These are phyloP conservation scores for Jacana jacana DNA, from an alignment of 2,113 vertebrate species.

Conservation along the genomic window DNA sequence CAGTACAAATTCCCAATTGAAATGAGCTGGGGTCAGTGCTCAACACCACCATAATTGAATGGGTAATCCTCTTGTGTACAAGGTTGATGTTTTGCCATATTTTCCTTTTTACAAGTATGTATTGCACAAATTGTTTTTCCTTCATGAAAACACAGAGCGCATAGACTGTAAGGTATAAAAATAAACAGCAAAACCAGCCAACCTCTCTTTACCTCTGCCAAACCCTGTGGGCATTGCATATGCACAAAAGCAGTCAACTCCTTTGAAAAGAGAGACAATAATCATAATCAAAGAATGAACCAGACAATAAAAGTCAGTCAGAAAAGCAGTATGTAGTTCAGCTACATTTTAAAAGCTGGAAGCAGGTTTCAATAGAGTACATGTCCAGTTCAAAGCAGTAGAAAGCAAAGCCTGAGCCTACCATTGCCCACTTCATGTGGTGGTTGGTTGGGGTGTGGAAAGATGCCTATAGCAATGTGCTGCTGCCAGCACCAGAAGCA, in stretches of 20 bases:
- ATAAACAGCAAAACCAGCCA: background rate
- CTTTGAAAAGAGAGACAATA: background rate
- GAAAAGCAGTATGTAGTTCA: background rate
- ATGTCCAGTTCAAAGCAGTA: background rate
- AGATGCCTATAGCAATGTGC: rapidly evolving
- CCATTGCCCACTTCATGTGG: no score
- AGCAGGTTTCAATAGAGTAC: background rate
- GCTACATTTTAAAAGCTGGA: background rate
- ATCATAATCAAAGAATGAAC: background rate
- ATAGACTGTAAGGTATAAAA: background rate
- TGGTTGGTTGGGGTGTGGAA: background rate
- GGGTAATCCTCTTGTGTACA: background rate
- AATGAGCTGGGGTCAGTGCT: background rate
- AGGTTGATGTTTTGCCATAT: background rate
- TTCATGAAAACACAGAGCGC: background rate
- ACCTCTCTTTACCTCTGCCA: background rate
- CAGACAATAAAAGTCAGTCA: background rate
- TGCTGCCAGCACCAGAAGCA: background rate
- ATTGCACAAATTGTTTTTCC: background rate
- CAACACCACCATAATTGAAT: background rate
- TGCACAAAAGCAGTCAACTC: background rate
- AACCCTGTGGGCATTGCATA: background rate
- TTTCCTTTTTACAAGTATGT: background rate
- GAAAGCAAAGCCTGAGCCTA: background rate
- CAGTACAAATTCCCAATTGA: background rate